A percentile compares a stretch with the other conserved stretches of the same genome.
These are phyloP conservation scores for Epinotia ramella DNA, from an alignment of 2,888 invertebrate genomes.

Conservation along the genomic window DNA sequence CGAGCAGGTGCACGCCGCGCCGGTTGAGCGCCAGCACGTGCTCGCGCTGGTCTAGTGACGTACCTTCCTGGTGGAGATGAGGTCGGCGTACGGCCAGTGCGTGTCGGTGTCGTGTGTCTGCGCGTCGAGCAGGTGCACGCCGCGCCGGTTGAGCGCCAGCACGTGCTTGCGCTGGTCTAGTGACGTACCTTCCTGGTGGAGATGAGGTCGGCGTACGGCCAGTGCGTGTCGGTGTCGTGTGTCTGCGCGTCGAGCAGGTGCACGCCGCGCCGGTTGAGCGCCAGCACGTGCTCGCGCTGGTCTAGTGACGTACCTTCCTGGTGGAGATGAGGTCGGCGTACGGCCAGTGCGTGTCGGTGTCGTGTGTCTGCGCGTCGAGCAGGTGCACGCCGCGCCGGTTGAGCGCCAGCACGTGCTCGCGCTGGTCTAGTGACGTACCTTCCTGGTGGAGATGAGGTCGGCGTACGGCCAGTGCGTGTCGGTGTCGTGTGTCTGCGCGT, in stretches of 20 bases:
- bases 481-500: conserved; percentile 96
- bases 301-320: conserved; percentile 87
- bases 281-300: conserved; percentile 94
- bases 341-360: conserved; percentile 96
- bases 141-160: conserved; percentile 96
- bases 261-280: conserved; percentile 96
- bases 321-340: conserved; percentile 98
- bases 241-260: conserved; percentile 96
- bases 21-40: no score
- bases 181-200: conserved; percentile 92
- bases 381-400: conserved; percentile 97
- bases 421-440: conserved; percentile 83
- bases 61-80: conserved; percentile 96
- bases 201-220: conserved; percentile 97
- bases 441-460: conserved; percentile 97
- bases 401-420: conserved; percentile 96
- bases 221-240: conserved; percentile 96
- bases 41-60: not conserved
- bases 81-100: conserved; percentile 97
- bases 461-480: conserved; percentile 97
- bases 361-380: conserved; percentile 96
- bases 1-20: no score
- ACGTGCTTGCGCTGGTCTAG: conserved; percentile 91
- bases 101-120: conserved; percentile 96
- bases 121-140: conserved; percentile 97